phyloP scores from a whole-genome alignment of 1,140 invertebrate species.

The Drosophila hydei region DNA sequence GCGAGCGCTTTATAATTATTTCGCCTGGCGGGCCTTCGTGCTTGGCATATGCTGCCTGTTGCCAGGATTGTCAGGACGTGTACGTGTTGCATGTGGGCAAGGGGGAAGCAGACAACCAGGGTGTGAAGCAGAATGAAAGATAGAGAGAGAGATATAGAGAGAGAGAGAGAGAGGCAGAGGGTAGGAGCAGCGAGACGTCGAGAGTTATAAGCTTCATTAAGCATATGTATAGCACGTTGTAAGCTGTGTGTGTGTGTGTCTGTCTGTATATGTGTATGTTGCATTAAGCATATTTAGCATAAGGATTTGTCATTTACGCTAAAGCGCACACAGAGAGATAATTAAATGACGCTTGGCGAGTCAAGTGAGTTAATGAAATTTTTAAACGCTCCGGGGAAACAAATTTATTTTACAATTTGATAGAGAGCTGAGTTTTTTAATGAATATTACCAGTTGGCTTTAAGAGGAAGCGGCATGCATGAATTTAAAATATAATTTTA shows the following conservation, averaged over 20 bases:
- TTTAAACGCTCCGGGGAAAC: conserved; percentile 50
- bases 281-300: conserved; percentile 83
- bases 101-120: background rate
- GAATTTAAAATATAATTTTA: background rate
- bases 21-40: conserved; percentile 78
- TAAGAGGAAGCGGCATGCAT: background rate
- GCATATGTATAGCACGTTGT: conserved; percentile 82
- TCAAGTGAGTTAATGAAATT: conserved; percentile 74
- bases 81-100: conserved; percentile 71
- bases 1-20: conserved; percentile 82
- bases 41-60: conserved; percentile 81
- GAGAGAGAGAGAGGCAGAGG: background rate
- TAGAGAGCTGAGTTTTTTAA: conserved; percentile 14
- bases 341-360: conserved; percentile 70
- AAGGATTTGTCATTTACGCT: conserved; percentile 82
- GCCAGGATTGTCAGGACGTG: conserved; percentile 75
- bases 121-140: background rate
- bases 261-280: conserved; percentile 43
- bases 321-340: conserved; percentile 67
- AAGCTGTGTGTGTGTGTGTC: conserved; percentile 46
- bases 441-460: background rate
- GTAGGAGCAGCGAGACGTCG: conserved; percentile 46
- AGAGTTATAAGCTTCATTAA: conserved; percentile 83
- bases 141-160: background rate
- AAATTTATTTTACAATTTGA: conserved; percentile 30